Evolutionary conservation across 2,797 vertebrate species (phyloP), one percentile per base, ranked within the genome.

Genomic region (Cyclopterus lumpus): DNA sequence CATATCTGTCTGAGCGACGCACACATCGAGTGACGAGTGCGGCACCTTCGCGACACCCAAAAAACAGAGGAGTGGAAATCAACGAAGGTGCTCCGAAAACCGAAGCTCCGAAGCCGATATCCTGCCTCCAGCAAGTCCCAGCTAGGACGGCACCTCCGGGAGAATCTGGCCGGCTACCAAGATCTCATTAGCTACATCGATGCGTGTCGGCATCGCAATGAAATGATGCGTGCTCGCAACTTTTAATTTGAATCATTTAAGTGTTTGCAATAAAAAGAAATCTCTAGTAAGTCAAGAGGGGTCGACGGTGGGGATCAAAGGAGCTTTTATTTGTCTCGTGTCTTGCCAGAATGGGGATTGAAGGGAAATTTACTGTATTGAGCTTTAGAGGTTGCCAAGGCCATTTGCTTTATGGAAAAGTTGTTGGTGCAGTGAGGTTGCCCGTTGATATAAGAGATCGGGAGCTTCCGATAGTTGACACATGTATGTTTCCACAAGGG

Each of bases 221-320:
- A 82, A 80, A 69, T 54, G 24, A 58, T 28, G 69, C 24, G 3
- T 11, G 40, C 30, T 22, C 6, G 1, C 62, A 68, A 67, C 44
- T 64, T n/a, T 79, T 63, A 14, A 67, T 82, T 80, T 85, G 60
- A 83, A 88, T 86, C 77, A 82, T 87, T 88, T 68, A 77, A n/a
- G 49, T 83, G 73, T 80, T 81, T 82, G 66, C 53, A 72, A 74
- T 82, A 72, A 84, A 71, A 28, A 28, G 28, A 28, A 28, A 40
- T 61, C 1, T 71, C 10, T 4, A 18, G 42, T 30, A 36, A 40
- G 75, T 78, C 71, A 75, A 42, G 51, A 24, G 64, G 76, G 81
- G 70, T 38, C 42, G 55, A 69, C 6, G 2, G 44, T 42, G 0
- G 58, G 62, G 57, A 34, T 66, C 53, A 74, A 74, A 73, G 55